Conservation (phyloP, 2,888 invertebrate species). For the Eristalis tenax region DNA sequence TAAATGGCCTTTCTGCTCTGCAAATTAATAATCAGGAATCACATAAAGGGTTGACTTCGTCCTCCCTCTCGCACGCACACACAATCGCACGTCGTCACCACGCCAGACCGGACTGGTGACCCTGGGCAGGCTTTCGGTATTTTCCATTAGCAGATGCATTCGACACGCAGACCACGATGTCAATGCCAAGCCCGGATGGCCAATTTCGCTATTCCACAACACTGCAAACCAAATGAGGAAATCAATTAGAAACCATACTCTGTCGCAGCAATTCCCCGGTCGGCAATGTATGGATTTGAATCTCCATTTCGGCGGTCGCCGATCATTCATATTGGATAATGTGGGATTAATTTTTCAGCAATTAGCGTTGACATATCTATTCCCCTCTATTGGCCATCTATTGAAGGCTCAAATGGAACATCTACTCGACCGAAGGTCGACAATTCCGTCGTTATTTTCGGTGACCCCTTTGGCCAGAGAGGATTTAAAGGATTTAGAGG, state of each 20-base stretch:
- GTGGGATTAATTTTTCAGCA: constrained; percentile 62
- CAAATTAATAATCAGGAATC: constrained; percentile 45
- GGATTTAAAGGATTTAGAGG: neutral
- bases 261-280: neutral
- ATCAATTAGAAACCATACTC: constrained; percentile 62
- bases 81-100: neutral
- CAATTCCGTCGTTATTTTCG: neutral
- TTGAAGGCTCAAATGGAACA: neutral
- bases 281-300: neutral
- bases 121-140: constrained; percentile 45
- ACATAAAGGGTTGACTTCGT: constrained; percentile 4
- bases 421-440: neutral
- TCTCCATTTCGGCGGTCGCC: constrained; percentile 44
- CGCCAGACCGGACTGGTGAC: neutral
- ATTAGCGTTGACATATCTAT: constrained; percentile 28
- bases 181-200: constrained; percentile 42
- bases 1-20: constrained; percentile 22
- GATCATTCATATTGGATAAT: constrained; percentile 49
- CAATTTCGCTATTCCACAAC: constrained; percentile 54
- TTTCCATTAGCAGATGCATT: constrained; percentile 68
- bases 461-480: neutral
- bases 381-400: neutral
- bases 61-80: neutral
- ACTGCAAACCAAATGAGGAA: constrained; percentile 50
- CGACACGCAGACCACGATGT: constrained; percentile 55